These are phyloP conservation scores for Linepithema humile DNA, from an alignment of 1,140 invertebrate species.

Conservation along the genomic window DNA sequence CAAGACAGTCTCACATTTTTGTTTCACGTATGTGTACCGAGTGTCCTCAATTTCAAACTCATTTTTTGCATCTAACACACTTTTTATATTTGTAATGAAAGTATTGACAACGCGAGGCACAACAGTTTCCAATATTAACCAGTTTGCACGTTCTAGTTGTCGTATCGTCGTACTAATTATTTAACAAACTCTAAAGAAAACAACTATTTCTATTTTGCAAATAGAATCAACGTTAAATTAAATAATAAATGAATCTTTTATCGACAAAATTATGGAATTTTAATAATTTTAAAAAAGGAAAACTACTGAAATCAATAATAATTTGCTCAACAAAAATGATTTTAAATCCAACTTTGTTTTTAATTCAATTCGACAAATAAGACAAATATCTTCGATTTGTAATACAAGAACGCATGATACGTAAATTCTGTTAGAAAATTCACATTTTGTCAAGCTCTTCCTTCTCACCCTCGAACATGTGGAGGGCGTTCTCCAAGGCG, in stretches of 20 bases:
- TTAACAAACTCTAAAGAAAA: neutral
- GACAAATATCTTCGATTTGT: neutral
- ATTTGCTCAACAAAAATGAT: neutral
- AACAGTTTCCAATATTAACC: neutral
- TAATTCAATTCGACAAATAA: neutral
- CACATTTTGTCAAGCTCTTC: neutral
- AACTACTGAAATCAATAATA: too few relatives aligned
- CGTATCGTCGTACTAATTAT: neutral
- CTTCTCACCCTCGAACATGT: neutral
- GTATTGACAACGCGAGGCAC: neutral
- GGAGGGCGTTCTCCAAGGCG: neutral
- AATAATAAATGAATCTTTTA: neutral
- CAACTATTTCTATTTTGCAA: neutral
- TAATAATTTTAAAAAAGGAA: neutral
- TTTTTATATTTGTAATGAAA: neutral
- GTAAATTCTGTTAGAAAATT: neutral
- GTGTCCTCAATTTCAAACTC: neutral
- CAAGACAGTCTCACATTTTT: neutral
- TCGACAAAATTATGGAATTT: neutral
- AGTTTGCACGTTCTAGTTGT: neutral
- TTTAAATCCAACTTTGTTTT: neutral
- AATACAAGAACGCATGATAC: neutral
- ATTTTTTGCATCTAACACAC: neutral
- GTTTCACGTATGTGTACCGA: neutral
- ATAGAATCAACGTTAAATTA: neutral